Base-by-base conservation (phyloP, 2,888 invertebrate genomes). In the Coelinius sp. region DNA sequence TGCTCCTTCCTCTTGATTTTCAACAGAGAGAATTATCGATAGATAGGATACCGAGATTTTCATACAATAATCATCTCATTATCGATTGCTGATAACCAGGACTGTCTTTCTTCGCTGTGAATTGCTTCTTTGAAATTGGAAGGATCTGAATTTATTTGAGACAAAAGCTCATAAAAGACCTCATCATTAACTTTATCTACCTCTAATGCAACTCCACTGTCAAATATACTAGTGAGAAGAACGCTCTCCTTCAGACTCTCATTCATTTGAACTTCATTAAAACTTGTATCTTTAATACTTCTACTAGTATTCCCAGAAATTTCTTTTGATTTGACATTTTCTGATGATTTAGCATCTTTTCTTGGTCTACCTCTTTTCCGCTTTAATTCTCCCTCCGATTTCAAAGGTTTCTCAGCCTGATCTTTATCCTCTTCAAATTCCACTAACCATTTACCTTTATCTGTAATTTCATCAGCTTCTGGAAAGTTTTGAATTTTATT, bases 241-340 rank as follows among this genome's bases (percentile, higher is more conserved):
- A 7, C 46, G 31, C 35, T 63, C 44, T 2, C 52, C 52, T 52
- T 65, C 20, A 14, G 8, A 5, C 22, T 1, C 20, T 17, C 49
- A 17, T 49, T 20, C 8, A 49, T 49, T 49, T 7, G 8, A 20
- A 20, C 8, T 20, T 8, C 31, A 31, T 6, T 31, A 31, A 31
- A 31, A 8, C 31, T 31, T 31, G 31, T 31, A 8, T 31, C 31
- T 6, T 66, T 4, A 71, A 72, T 3, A 72, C 56, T 38, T 73
- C 8, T 0, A 27, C 20, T 75, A 0, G 8, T 25, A 8, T 38
- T 35, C 12, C 59, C 67, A 2, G 49, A 31, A 17, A 12, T 0
- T 35, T 69, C 74, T 8, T 41, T 25, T 69, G 73, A 75, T n/a
- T 14, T 75, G 44, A 73, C 76, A 8, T 75, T 71, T 4, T 76